phyloP scores from a whole-genome alignment of 2,113 vertebrate genomes.

The Saguinus midas region DNA sequence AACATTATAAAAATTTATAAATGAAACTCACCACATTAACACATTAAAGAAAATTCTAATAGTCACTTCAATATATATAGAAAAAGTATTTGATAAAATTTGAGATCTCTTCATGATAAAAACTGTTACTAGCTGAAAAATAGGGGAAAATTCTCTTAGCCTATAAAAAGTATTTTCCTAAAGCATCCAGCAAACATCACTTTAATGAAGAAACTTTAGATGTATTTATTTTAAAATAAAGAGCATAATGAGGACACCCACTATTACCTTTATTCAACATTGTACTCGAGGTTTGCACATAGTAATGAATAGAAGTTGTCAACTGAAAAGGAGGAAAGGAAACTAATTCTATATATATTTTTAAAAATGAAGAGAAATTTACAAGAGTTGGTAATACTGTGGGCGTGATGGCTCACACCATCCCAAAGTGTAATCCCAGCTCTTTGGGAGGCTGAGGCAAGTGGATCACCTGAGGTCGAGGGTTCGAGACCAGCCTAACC shows the following conservation, averaged over 20 bases:
- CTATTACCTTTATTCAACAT: neutral
- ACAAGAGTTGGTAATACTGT: neutral
- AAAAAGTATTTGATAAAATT: neutral
- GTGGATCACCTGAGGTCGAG: too few relatives aligned
- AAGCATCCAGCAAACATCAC: neutral
- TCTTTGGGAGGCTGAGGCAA: too few relatives aligned
- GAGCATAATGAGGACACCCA: neutral
- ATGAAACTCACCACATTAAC: neutral
- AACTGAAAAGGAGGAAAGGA: neutral
- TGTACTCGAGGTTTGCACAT: neutral
- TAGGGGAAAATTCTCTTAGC: neutral
- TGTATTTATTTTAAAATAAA: neutral
- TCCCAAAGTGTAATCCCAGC: too few relatives aligned
- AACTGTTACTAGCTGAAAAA: neutral
- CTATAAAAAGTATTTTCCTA: neutral
- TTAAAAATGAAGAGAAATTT: neutral
- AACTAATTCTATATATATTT: neutral
- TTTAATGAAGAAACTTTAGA: neutral
- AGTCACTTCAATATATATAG: neutral
- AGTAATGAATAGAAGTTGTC: neutral
- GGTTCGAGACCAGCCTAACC: too few relatives aligned
- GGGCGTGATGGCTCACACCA: too few relatives aligned
- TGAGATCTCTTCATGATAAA: neutral
- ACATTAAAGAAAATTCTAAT: neutral
- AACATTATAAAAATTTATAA: neutral